Conservation (phyloP, 2,797 vertebrate species). For the Phalanger gymnotis region DNA sequence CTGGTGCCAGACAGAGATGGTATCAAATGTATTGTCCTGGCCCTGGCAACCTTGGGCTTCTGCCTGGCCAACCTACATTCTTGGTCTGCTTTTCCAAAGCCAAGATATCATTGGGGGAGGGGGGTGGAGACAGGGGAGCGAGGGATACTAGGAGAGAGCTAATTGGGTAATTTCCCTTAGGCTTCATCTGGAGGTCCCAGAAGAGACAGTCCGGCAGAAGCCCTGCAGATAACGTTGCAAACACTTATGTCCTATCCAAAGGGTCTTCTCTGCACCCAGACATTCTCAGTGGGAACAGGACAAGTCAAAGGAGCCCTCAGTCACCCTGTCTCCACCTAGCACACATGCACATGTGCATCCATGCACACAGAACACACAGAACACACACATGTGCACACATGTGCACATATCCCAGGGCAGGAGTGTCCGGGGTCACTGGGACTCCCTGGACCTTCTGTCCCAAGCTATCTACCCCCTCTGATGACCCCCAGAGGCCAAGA, state of each 20-base stretch:
- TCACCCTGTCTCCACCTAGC: not conserved
- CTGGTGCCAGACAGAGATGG: conserved; percentile 76
- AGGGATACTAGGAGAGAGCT: conserved; percentile 59
- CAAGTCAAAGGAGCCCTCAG: not conserved
- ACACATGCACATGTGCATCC: too few species aligned
- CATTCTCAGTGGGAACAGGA: not conserved
- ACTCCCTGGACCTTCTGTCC: not conserved
- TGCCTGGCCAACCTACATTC: conserved; percentile 76
- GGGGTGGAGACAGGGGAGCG: not conserved
- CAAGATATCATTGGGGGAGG: not conserved
- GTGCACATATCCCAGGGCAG: not conserved
- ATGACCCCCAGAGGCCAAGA: not conserved
- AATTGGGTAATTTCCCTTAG: conserved; percentile 34
- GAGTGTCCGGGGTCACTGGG: not conserved
- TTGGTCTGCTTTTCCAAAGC: conserved; percentile 63
- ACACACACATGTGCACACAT: too few species aligned
- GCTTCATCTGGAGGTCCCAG: not conserved
- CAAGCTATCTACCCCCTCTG: not conserved
- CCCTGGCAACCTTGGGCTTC: conserved; percentile 43
- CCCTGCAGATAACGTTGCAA: not conserved
- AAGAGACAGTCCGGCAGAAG: not conserved
- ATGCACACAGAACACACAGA: too few species aligned
- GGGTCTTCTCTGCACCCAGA: not conserved
- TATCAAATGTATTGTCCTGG: conserved; percentile 66
- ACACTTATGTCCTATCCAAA: not conserved